Percentiles rank a stretch among this genome's conserved stretches.
These are phyloP conservation scores for silkworm (Bombyx mori) DNA, from an alignment of 1,140 invertebrate genomes.

Conservation along the genomic window ASM3026992v2 NC_085116.1:7193001-7193500, in stretches of 20 bases:
- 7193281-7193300: slow-evolving; percentile 29
- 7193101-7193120: too few relatives aligned
- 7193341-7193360: slow-evolving; percentile 46
- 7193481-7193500: too few relatives aligned
- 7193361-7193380: slow-evolving; percentile 46
- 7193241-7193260: slow-evolving; percentile 46
- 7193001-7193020: too few relatives aligned
- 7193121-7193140: too few relatives aligned
- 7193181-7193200: background rate
- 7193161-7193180: background rate
- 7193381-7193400: slow-evolving; percentile 42
- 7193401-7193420: slow-evolving; percentile 33
- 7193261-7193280: slow-evolving; percentile 42
- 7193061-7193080: too few relatives aligned
- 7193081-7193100: too few relatives aligned
- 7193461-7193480: background rate
- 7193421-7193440: slow-evolving; percentile 29
- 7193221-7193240: slow-evolving; percentile 43
- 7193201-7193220: background rate
- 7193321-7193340: slow-evolving; percentile 34
- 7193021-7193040: too few relatives aligned
- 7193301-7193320: slow-evolving; percentile 34
- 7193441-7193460: background rate
- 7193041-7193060: too few relatives aligned
- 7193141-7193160: too few relatives aligned